Percentiles rank a stretch among this genome's conserved stretches.
These are phyloP conservation scores for Ctenochaetus hawaiiensis DNA, from an alignment of 2,797 vertebrate species.

Conservation along the genomic window DNA sequence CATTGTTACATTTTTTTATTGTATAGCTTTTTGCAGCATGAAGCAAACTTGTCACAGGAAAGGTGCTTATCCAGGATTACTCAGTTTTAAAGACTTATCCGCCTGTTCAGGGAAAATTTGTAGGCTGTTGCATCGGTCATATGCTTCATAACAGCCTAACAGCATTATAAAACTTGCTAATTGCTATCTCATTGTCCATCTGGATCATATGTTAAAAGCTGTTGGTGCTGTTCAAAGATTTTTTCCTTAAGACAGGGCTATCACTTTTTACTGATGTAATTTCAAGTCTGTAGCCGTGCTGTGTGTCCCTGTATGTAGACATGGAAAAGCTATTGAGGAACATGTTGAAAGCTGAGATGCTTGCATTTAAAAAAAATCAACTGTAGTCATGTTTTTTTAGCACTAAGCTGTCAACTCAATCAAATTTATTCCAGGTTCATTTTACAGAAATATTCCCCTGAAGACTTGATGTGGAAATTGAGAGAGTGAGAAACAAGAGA, in stretches of 20 bases:
- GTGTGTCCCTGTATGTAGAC: not conserved
- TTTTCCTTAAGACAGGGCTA: not conserved
- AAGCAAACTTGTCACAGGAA: conserved; percentile 55
- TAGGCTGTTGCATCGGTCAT: conserved; percentile 26
- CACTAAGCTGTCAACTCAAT: conserved; percentile 29
- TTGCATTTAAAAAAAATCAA: conserved; percentile 26
- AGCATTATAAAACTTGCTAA: not conserved
- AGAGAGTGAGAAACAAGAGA: conserved; percentile 24
- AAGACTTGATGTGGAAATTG: not conserved
- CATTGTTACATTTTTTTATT: conserved; percentile 29
- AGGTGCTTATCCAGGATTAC: conserved; percentile 48
- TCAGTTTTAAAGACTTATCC: conserved; percentile 44
- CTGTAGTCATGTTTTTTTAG: conserved; percentile 18
- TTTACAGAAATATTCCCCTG: conserved; percentile 23
- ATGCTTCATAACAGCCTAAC: conserved; percentile 24
- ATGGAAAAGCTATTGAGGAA: conserved; percentile 32
- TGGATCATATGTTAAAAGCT: conserved; percentile 9
- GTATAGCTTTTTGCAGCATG: conserved; percentile 32
- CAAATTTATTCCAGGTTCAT: conserved; percentile 35
- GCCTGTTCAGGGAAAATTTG: conserved; percentile 24
- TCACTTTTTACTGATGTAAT: not conserved
- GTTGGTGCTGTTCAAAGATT: not conserved
- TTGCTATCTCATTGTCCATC: conserved; percentile 1
- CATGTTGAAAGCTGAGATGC: conserved; percentile 30
- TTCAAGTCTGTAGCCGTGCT: not conserved